A percentile compares a stretch with the other conserved stretches of the same genome.
Conservation (phyloP, 2,888 invertebrate species). For the Cephus spinipes region DNA sequence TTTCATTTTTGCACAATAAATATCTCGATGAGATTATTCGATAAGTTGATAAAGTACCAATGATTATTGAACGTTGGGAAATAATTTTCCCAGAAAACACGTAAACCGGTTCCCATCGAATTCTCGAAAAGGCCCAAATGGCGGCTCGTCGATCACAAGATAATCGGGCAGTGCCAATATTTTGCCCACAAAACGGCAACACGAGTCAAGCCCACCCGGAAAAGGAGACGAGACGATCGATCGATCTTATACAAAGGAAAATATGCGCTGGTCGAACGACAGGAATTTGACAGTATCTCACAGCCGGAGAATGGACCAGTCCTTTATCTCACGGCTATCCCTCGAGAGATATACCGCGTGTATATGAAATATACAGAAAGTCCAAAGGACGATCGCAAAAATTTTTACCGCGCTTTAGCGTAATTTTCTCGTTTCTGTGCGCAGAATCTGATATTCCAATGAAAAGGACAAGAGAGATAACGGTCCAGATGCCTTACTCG, state of each 20-base stretch:
- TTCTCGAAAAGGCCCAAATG: background rate
- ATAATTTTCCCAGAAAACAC: background rate
- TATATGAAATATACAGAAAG: background rate
- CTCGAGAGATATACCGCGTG: background rate
- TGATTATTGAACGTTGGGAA: background rate
- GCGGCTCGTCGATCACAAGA: constrained; percentile 33
- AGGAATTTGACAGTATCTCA: background rate
- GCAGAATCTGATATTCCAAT: constrained; percentile 51
- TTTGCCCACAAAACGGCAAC: constrained; percentile 30
- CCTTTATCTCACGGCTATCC: background rate
- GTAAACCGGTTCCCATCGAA: background rate
- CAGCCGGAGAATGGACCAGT: background rate
- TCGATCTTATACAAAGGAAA: background rate
- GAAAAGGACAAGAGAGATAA: constrained; percentile 18
- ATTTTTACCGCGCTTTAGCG: constrained; percentile 49
- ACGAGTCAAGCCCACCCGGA: background rate
- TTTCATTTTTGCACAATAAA: background rate
- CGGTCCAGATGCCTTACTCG: background rate
- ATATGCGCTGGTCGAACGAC: background rate
- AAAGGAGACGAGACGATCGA: background rate
- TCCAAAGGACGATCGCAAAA: background rate
- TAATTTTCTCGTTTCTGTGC: constrained; percentile 64
- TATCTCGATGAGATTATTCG: background rate
- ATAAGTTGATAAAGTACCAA: background rate
- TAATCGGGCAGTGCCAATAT: constrained; percentile 26